Evolutionary conservation across 2,888 invertebrate species (phyloP), one percentile per base, ranked within the genome.

Genomic region (Cordilura impudica): DNA sequence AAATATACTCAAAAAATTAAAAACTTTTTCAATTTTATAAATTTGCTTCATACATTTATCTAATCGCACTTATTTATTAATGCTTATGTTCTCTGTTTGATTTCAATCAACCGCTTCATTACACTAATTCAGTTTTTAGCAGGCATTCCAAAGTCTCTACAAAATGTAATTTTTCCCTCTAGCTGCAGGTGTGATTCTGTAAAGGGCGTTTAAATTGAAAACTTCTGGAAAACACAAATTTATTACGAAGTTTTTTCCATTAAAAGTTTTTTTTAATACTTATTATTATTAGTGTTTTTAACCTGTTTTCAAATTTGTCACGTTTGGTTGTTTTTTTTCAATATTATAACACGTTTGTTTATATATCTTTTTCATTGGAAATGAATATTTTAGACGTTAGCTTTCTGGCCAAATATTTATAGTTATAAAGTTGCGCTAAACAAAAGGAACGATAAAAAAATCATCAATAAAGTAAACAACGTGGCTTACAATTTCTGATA

Each of bases 221-320:
- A 39, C n/a, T 39, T 39, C n/a, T 39, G 10, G 12, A 39, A 39
- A 39, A 39, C 4, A 39, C 12, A 39, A 39, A 39, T 39, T 2
- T 39, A 39, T n/a, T 39, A n/a, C n/a, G 1, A 39, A 39, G n/a
- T 39, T 39, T 39, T 31, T 31, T 4, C 31, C 31, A 31, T 31
- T 31, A 31, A 31, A 7, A 31, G 31, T 7, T 39, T 39, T 39
- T 12, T 39, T 39, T 35, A 5, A 39, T 4, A 39, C 4, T 39
- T 39, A 39, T 39, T 39, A 39, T 39, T 35, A 35, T 5, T 39
- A 1, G 35, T 39, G n/a, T 39, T 39, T 56, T 29, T 18, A 29
- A 53, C 5, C 8, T 29, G 29, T 53, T 56, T 35, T 18, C 10
- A 60, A 60, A 60, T 60, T 60, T 43, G 60, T 45, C 45, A 60